A percentile compares a stretch with the other conserved stretches of the same genome.
Conservation (phyloP, 2,888 invertebrate species). For the Dryadula phaetusa region DNA sequence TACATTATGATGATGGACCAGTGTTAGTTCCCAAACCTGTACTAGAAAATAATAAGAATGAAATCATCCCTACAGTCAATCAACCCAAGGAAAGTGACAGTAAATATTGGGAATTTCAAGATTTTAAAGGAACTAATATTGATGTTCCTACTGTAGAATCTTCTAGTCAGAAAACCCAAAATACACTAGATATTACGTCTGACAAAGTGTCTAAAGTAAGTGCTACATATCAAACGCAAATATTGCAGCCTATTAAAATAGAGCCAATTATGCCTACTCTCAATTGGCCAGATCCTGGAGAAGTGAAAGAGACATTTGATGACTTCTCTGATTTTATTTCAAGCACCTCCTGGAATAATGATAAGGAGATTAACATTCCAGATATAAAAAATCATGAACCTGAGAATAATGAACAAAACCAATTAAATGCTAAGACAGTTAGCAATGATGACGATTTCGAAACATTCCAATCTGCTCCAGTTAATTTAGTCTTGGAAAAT, state of each 20-base stretch:
- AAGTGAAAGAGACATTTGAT: constrained; percentile 76
- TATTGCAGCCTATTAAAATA: constrained; percentile 76
- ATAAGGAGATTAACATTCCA: constrained; percentile 44
- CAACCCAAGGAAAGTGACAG: constrained; percentile 57
- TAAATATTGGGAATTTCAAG: constrained; percentile 79
- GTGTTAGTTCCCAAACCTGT: constrained; percentile 61
- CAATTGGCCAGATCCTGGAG: constrained; percentile 81
- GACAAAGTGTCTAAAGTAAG: constrained; percentile 49
- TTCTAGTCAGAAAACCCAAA: constrained; percentile 40
- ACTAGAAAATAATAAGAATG: constrained; percentile 48
- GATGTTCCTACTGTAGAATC: constrained; percentile 41
- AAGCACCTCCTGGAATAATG: constrained; percentile 57
- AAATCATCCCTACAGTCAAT: constrained; percentile 44
- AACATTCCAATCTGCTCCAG: constrained; percentile 75
- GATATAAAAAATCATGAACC: constrained; percentile 15
- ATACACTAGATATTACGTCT: constrained; percentile 30
- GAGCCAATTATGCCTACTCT: constrained; percentile 73
- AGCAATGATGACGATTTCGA: constrained; percentile 72
- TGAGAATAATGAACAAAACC: constrained; percentile 23
- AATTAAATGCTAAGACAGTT: constrained; percentile 29
- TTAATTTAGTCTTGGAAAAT: constrained; percentile 45
- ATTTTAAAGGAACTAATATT: constrained; percentile 61
- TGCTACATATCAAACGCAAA: constrained; percentile 60
- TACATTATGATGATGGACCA: constrained; percentile 69
- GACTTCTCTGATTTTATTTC: constrained; percentile 76